Base-by-base conservation (phyloP, 2,888 invertebrate species). In the Pandemis corylana region DNA sequence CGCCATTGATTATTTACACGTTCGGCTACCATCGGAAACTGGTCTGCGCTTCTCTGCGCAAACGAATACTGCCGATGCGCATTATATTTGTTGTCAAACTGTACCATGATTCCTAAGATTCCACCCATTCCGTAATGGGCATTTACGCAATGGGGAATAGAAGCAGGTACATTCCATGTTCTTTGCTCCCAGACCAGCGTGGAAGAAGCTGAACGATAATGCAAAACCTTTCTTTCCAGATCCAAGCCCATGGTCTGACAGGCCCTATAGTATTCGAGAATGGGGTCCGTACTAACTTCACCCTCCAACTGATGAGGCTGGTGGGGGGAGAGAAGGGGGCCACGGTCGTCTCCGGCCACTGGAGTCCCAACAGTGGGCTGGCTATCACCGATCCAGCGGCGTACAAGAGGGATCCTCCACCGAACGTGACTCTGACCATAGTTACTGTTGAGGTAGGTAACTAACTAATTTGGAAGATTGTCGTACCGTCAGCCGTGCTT, bases 391-490 rank as follows among this genome's bases (percentile, higher is more conserved):
- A 98, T 88, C 96, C 97, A 0, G 96, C 96, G 0, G 98, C 98
- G 2, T 98, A 98, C 87, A 97, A 96, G 87, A 96, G 98, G 80
- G 96, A 96, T 65, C 96, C 96, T 53, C 96, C 96, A 0, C 97
- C 97, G 0, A 98, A 98, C 90, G 97, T 98, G 36, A 98, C 98
- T 0, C 95, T 98, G 6, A 96, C 98, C 69, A 98, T 98, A n/a
- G 98, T 98, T 91, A 98, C 98, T 51, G 96, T 97, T 84, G 97
- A 97, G 96, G 98, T 98, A 88, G 1, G 53, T 49, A 49, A 5
- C 12, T 12, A 44, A 15, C 28, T 36, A 36, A 36, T 36, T 36
- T 36, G 2, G 28, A 36, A 36, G 2, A 36, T 1, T 36, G 0
- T 36, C 28, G 28, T 2, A 36, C 28, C 28, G 2, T 36, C 28